A percentile compares a stretch with the other conserved stretches of the same genome.
Conservation (phyloP, 2,888 invertebrate species). For the Gari tellinella region DNA sequence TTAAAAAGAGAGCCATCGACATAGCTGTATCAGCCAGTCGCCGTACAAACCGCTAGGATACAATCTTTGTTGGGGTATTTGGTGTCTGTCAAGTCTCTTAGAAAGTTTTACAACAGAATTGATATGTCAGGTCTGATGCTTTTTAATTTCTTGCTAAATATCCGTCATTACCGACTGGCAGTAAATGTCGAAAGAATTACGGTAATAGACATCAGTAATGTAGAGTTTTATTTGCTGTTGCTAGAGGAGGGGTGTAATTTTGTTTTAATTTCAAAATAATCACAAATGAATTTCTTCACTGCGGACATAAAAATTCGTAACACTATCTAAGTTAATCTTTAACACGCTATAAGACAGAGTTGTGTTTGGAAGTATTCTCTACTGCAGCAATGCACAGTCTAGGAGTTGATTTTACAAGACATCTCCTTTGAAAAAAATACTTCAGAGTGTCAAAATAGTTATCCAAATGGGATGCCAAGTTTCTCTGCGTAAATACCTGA, state of each 20-base stretch:
- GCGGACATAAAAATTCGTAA: conserved; percentile 24
- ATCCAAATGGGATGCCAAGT: too few species aligned
- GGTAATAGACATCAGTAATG: not conserved
- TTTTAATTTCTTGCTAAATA: conserved; percentile 23
- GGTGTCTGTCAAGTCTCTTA: not conserved
- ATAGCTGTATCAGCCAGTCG: too few species aligned
- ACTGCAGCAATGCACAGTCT: too few species aligned
- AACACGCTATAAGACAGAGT: too few species aligned
- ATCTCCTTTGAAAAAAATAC: too few species aligned
- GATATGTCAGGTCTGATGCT: conserved; percentile 5
- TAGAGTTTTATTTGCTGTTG: conserved; percentile 17
- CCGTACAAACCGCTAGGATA: too few species aligned
- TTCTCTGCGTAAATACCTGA: too few species aligned
- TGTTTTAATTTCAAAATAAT: conserved; percentile 38
- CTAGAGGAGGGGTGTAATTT: conserved; percentile 20
- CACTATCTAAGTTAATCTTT: conserved; percentile 7
- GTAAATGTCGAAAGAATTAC: not conserved
- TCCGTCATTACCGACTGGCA: not conserved
- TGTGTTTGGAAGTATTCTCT: too few species aligned
- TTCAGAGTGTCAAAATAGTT: too few species aligned
- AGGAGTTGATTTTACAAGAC: too few species aligned
- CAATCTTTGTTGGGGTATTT: too few species aligned
- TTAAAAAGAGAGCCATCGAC: too few species aligned
- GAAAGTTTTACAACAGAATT: not conserved
- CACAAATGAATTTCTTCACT: conserved; percentile 19